Conservation (phyloP, 1,140 invertebrate species). For the Neoseiulus cucumeris region DNA sequence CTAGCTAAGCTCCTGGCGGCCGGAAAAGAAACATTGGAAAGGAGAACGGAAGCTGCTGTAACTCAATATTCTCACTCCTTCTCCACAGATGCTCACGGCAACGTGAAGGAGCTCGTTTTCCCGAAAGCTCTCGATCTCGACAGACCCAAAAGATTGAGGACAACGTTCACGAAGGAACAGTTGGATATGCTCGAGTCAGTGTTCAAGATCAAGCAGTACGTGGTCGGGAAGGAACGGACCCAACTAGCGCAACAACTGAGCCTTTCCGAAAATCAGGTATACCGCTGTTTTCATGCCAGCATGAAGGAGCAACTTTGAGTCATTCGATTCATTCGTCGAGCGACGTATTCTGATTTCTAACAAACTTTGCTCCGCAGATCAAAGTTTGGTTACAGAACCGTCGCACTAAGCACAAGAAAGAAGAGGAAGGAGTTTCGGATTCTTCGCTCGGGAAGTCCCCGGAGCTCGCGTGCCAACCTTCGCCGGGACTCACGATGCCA, state of each 20-base stretch:
- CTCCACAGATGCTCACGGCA: constrained; percentile 30
- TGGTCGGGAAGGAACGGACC: constrained; percentile 32
- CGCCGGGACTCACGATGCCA: not conserved
- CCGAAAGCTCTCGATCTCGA: constrained; percentile 34
- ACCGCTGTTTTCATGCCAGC: not conserved
- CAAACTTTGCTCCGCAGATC: constrained; percentile 60
- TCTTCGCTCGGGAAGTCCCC: not conserved
- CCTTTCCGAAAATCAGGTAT: constrained; percentile 34
- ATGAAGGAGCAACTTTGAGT: not conserved
- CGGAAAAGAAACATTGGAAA: too few species aligned
- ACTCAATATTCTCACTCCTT: too few species aligned
- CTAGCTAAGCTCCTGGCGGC: too few species aligned
- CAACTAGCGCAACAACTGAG: constrained; percentile 28
- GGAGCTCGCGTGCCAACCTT: not conserved
- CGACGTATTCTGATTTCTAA: too few species aligned
- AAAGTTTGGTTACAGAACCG: constrained; percentile 98
- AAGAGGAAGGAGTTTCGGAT: constrained; percentile 36
- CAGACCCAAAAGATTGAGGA: constrained; percentile 33
- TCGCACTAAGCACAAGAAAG: constrained; percentile 92
- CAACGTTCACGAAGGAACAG: constrained; percentile 33
- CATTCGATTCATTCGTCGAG: not conserved
- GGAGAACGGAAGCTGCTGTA: too few species aligned
- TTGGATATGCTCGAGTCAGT: constrained; percentile 30
- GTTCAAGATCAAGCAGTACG: constrained; percentile 32
- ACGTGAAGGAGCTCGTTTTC: constrained; percentile 31